Evolutionary conservation across 2,888 invertebrate species (phyloP).

Genomic region (Muscina levida): DNA sequence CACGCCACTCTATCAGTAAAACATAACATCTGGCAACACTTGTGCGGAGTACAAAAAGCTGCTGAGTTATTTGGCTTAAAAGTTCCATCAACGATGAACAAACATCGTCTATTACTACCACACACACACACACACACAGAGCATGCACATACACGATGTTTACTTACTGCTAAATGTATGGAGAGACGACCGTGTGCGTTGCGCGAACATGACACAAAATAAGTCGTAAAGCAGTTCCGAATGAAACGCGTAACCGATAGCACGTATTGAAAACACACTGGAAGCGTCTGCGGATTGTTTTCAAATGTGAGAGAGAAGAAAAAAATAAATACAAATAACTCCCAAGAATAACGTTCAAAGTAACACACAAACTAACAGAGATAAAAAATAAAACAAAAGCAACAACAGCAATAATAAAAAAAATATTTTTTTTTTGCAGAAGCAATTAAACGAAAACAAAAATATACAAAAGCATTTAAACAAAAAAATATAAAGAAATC

Average conservation of each 20-base stretch:
- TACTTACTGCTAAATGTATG: no score
- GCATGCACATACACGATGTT: not conserved
- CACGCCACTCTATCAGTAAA: no score
- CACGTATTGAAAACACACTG: constrained; percentile 14
- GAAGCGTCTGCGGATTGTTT: constrained; percentile 8
- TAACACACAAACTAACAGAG: no score
- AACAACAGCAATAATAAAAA: not conserved
- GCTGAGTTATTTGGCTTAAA: constrained; percentile 51
- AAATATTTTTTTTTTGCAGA: not conserved
- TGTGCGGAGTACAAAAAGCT: constrained; percentile 6
- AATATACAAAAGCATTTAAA: not conserved
- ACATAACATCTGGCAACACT: no score
- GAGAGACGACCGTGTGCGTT: constrained; percentile 22
- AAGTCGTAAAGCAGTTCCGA: constrained; percentile 44
- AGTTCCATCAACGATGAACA: constrained; percentile 23
- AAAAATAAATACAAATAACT: not conserved
- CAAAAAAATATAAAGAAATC: not conserved
- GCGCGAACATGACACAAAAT: constrained; percentile 37
- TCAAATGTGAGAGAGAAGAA: not conserved
- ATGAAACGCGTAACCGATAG: constrained; percentile 51
- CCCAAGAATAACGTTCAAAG: constrained; percentile 1
- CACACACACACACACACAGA: not conserved
- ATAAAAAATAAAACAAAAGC: constrained; percentile 2
- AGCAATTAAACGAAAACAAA: constrained; percentile 1
- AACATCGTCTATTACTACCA: constrained; percentile 22